A percentile compares a stretch with the other conserved stretches of the same genome.
phyloP scores from a whole-genome alignment of 2,888 invertebrate species.

The Andrena haemorrhoa region DNA sequence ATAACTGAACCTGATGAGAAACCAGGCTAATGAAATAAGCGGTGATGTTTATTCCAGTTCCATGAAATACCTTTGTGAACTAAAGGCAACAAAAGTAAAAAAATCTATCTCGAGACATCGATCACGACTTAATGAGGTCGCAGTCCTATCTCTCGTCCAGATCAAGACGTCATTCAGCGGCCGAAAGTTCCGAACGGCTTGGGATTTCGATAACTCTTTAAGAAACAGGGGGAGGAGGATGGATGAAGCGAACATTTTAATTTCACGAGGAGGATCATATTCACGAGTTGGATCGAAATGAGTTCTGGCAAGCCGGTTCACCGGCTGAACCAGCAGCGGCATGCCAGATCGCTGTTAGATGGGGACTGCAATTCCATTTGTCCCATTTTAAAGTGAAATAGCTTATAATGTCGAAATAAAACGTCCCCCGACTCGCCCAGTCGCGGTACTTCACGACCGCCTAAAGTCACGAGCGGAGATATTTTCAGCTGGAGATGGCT shows the following conservation, averaged over 20 bases:
- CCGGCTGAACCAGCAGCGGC: slow-evolving; percentile 41
- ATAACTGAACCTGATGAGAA: background rate
- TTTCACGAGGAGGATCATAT: slow-evolving; percentile 70
- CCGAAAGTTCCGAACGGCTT: slow-evolving; percentile 26
- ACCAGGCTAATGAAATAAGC: no score
- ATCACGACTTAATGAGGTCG: slow-evolving; percentile 34
- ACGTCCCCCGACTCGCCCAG: slow-evolving; percentile 66
- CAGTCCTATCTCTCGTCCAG: slow-evolving; percentile 25
- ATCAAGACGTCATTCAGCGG: slow-evolving; percentile 28
- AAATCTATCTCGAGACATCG: slow-evolving; percentile 15
- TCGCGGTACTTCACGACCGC: slow-evolving; percentile 67
- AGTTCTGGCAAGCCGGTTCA: slow-evolving; percentile 46
- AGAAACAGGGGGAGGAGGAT: slow-evolving; percentile 13
- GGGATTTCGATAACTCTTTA: slow-evolving; percentile 55
- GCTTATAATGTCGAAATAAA: slow-evolving; percentile 80
- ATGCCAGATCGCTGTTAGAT: slow-evolving; percentile 52
- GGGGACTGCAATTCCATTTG: slow-evolving; percentile 77
- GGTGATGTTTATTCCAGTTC: background rate
- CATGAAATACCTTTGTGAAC: background rate
- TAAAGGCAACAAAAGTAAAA: background rate
- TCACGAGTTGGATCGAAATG: slow-evolving; percentile 65
- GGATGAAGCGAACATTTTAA: slow-evolving; percentile 66
- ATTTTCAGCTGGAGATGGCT: slow-evolving; percentile 66
- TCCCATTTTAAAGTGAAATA: slow-evolving; percentile 80
- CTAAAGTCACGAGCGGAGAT: slow-evolving; percentile 67